A percentile compares a stretch with the other conserved stretches of the same genome.
These are phyloP conservation scores for Chelon labrosus DNA, from an alignment of 2,797 vertebrate species.

Conservation along the genomic window DNA sequence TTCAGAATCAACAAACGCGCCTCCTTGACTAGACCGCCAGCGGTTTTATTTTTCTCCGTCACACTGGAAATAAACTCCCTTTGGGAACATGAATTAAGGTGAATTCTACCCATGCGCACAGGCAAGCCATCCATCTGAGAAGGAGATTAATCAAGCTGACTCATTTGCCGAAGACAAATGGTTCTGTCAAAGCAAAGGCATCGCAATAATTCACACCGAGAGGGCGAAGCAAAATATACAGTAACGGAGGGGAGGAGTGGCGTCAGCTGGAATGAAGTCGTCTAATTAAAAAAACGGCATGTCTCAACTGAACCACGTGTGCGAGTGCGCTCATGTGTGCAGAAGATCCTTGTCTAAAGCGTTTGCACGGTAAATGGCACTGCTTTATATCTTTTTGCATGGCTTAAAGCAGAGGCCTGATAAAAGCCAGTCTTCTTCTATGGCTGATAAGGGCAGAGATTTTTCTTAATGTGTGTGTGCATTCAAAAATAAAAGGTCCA, in stretches of 20 bases:
- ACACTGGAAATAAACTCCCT: background rate
- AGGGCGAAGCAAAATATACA: slow-evolving; percentile 29
- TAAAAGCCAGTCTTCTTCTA: slow-evolving; percentile 36
- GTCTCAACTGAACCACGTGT: background rate
- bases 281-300: slow-evolving; percentile 3
- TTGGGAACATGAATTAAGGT: background rate
- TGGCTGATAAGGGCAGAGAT: slow-evolving; percentile 25
- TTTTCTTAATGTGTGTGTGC: slow-evolving; percentile 11
- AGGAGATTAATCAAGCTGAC: slow-evolving; percentile 25
- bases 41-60: slow-evolving; percentile 22
- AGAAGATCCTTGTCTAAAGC: slow-evolving; percentile 35
- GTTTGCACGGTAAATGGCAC: slow-evolving; percentile 13
- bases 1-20: background rate
- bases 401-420: slow-evolving; percentile 43
- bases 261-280: background rate
- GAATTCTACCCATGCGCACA: slow-evolving; percentile 3
- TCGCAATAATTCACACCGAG: slow-evolving; percentile 2
- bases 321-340: background rate
- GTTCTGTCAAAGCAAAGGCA: slow-evolving; percentile 22
- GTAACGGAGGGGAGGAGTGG: slow-evolving; percentile 1
- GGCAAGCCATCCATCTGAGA: slow-evolving; percentile 18
- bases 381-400: slow-evolving; percentile 54
- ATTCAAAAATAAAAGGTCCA: background rate
- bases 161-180: slow-evolving; percentile 35
- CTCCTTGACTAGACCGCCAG: background rate